Evolutionary conservation across 2,888 invertebrate species (phyloP), one percentile per base, ranked within the genome.

Genomic region (Netelia inedita): DNA sequence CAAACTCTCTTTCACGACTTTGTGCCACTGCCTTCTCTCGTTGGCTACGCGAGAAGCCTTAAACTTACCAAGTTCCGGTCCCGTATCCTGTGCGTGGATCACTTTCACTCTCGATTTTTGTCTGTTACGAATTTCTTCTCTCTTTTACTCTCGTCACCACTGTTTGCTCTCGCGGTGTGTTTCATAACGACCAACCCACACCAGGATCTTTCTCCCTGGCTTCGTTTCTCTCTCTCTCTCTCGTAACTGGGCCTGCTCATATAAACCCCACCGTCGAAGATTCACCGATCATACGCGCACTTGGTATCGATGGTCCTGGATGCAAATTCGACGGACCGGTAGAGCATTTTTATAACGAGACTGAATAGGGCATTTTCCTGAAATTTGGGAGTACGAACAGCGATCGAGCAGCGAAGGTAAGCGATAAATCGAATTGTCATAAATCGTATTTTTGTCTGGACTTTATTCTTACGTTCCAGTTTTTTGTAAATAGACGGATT

Each of bases 101-200:
- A 93, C 94, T 94, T 94, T 94, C 94, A 94, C 94, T 93, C 91
- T 90, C 88, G 82, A 89, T 91, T 91, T 92, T 92, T 92, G 86
- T 68, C 68, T 65, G 66, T 55, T 66, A 57, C 50, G 43, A 9
- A 14, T 16, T 41, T 21, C 55, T 61, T 79, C 57, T 66, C 75
- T 63, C 73, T 85, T 75, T 23, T 63, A 14, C 75, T 63, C 63
- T 21, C 55, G 35, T 69, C 65, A 21, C 46, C 50, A 21, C 16
- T 53, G 28, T 35, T 35, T 21, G 57, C 63, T 69, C 55, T 21
- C 57, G n/a, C 71, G 16, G 61, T n/a, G 55, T 19, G 68, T 81
- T 84, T 73, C 82, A 43, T 83, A 73, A 85, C 82, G 11, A 50
- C n/a, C 19, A 82, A 87, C 90, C 88, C 88, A 89, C 92, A 85